Evolutionary conservation across 2,888 invertebrate genomes (phyloP), one percentile per base, ranked within the genome.

Genomic region (Leucophenga montana): DNA sequence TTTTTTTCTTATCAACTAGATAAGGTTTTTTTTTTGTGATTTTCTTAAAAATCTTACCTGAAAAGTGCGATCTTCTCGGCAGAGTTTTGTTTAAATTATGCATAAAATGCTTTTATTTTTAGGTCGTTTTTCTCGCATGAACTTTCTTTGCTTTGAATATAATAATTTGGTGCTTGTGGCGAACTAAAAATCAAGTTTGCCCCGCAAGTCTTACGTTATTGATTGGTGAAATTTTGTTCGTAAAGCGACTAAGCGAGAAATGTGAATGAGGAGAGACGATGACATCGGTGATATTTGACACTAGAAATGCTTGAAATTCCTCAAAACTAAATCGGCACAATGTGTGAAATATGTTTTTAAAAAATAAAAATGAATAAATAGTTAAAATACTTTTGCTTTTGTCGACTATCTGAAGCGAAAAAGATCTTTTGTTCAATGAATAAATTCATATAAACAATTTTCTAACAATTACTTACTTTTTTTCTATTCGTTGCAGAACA

Each of bases 91-190:
- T 83, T 84, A 82, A 82, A 84, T 82, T 82, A 82, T 82, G 85
- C 81, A 84, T 74, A 79, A 82, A 84, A 84, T 81, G 79, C 77
- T 84, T 82, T 84, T 84, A 82, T 81, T 81, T 84, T 84, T 75
- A 75, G 67, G 71, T 76, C 75, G 72, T 53, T 44, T 53, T 61
- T 39, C 54, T 65, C 18, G 50, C 31, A 16, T 50, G 62, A 31
- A 53, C 50, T 66, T 13, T 71, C 62, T 64, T 64, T 64, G 62
- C 20, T 20, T 64, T 62, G 20, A 44, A 22, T 84, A 83, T 82
- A 82, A 84, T 82, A 84, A 84, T 82, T 82, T 84, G 81, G 80
- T 82, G 81, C 84, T 74, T 75, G 33, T 61, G 53, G 53, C 50
- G 44, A 68, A 16, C 16, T 31, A 18, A 16, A 54, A 83, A 83